Evolutionary conservation across 2,888 invertebrate species (phyloP).

Genomic region (Callosobruchus maculatus): DNA sequence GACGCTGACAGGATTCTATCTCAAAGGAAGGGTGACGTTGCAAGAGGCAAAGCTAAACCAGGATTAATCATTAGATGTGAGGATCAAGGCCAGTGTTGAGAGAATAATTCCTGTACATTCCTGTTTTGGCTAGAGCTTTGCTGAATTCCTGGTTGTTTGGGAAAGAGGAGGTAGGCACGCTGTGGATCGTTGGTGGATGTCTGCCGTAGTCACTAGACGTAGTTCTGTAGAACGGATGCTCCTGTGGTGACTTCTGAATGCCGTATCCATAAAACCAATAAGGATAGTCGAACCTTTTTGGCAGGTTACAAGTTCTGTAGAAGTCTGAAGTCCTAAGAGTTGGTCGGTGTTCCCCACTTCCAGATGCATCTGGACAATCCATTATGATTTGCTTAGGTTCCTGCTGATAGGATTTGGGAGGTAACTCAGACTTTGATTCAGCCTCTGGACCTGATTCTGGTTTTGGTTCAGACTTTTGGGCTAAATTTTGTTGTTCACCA

Average conservation of each 20-base stretch:
- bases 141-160: constrained; percentile 77
- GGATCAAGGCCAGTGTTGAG: constrained; percentile 72
- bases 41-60: not conserved
- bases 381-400: constrained; percentile 14
- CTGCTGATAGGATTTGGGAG: not conserved
- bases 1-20: not conserved
- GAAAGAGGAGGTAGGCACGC: constrained; percentile 69
- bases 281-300: constrained; percentile 72
- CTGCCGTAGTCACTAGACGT: constrained; percentile 77
- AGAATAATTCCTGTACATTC: constrained; percentile 82
- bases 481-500: too few species aligned
- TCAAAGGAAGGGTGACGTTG: not conserved
- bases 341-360: constrained; percentile 31
- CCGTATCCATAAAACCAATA: constrained; percentile 82
- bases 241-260: constrained; percentile 56
- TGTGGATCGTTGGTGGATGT: constrained; percentile 61
- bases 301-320: constrained; percentile 67
- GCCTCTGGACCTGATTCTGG: too few species aligned
- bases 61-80: constrained; percentile 6
- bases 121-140: constrained; percentile 60
- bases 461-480: too few species aligned
- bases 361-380: constrained; percentile 35
- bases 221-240: constrained; percentile 80
- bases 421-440: too few species aligned
- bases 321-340: constrained; percentile 60